phyloP scores from a whole-genome alignment of 2,888 invertebrate genomes.

The Meiosimyza decipiens region DNA sequence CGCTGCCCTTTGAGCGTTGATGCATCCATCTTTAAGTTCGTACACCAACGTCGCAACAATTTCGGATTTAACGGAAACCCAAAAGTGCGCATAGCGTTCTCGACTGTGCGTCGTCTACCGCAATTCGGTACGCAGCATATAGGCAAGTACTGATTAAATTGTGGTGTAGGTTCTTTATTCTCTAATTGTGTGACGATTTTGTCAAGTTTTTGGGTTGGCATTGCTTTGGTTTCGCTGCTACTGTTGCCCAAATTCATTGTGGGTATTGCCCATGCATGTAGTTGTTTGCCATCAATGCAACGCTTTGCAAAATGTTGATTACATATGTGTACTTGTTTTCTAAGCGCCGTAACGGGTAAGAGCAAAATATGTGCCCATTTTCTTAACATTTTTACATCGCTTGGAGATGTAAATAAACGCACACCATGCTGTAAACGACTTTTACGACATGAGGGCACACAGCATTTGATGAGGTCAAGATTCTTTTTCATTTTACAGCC shows the following conservation, averaged over 20 bases:
- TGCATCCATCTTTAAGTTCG: conserved; percentile 51
- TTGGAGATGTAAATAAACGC: conserved; percentile 54
- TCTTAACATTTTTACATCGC: conserved; percentile 48
- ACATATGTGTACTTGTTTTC: conserved; percentile 50
- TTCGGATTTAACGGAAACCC: conserved; percentile 52
- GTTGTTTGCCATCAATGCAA: conserved; percentile 56
- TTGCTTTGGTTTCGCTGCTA: too few species aligned
- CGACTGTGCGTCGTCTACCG: conserved; percentile 50
- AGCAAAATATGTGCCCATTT: conserved; percentile 60
- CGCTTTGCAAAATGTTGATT: conserved; percentile 58
- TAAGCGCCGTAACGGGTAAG: conserved; percentile 45
- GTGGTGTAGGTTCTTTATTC: neutral
- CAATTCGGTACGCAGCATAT: conserved; percentile 56
- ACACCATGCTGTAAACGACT: conserved; percentile 57
- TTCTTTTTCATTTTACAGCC: conserved; percentile 46
- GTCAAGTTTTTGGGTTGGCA: too few species aligned
- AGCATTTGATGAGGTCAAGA: conserved; percentile 50
- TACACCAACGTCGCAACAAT: conserved; percentile 51
- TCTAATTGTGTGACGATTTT: neutral
- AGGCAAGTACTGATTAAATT: conserved; percentile 40
- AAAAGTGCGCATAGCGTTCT: conserved; percentile 56
- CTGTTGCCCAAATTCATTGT: conserved; percentile 54
- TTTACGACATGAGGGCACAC: conserved; percentile 51
- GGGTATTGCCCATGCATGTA: conserved; percentile 57
- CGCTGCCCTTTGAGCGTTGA: conserved; percentile 51